phyloP scores from a whole-genome alignment of 2,797 vertebrate species.

The Crenuchus spilurus region DNA sequence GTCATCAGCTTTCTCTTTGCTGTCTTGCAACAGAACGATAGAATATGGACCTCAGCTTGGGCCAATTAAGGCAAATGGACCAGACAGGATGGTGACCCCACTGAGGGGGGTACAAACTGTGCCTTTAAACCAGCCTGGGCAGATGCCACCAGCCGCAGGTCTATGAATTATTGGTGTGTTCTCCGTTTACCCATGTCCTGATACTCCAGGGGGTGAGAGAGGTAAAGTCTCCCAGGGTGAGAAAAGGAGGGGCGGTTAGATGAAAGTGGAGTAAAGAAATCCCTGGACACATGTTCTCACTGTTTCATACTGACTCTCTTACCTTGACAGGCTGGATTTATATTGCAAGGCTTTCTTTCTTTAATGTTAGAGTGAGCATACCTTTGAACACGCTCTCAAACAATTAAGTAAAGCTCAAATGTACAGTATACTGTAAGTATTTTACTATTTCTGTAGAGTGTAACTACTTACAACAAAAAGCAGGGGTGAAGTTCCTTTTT shows the following conservation, averaged over 20 bases:
- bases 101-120: slow-evolving; percentile 67
- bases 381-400: too few species aligned
- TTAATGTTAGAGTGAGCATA: too few species aligned
- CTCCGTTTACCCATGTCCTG: slow-evolving; percentile 74
- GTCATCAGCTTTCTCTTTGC: slow-evolving; percentile 13
- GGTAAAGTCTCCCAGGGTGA: slow-evolving; percentile 63
- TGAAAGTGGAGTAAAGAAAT: slow-evolving; percentile 68
- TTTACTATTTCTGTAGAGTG: too few species aligned
- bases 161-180: slow-evolving; percentile 82
- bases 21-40: slow-evolving; percentile 60
- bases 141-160: slow-evolving; percentile 66
- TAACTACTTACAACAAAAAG: too few species aligned
- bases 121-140: slow-evolving; percentile 61
- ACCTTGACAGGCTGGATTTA: too few species aligned
- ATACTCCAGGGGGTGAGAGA: slow-evolving; percentile 66
- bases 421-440: too few species aligned
- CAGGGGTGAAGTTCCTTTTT: too few species aligned
- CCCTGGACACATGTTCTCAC: slow-evolving; percentile 65
- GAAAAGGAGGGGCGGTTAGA: slow-evolving; percentile 53
- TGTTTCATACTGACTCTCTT: slow-evolving; percentile 73
- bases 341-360: too few species aligned
- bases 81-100: slow-evolving; percentile 68
- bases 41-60: slow-evolving; percentile 45
- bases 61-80: slow-evolving; percentile 81
- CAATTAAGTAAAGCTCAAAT: too few species aligned